Percentiles rank a stretch among this genome's conserved stretches.
phyloP scores from a whole-genome alignment of 2,888 invertebrate species.

The Zelleria hepariella region DNA sequence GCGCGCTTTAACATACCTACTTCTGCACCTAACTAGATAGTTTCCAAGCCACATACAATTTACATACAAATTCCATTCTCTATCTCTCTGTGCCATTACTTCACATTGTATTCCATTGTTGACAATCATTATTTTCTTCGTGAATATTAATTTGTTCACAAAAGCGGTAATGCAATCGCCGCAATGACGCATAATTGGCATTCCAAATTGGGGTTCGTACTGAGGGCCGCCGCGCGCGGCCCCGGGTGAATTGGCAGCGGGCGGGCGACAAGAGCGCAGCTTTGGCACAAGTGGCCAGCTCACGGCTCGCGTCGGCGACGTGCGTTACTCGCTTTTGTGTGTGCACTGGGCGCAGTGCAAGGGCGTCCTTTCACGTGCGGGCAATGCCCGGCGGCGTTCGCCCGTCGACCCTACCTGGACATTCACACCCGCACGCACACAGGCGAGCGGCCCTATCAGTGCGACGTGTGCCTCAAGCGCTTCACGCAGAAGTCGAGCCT shows the following conservation, averaged over 20 bases:
- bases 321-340: conserved; percentile 73
- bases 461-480: conserved; percentile 82
- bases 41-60: conserved; percentile 29
- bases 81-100: conserved; percentile 15
- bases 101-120: background rate
- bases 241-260: conserved; percentile 39
- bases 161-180: conserved; percentile 73
- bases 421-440: conserved; percentile 70
- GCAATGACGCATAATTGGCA: conserved; percentile 52
- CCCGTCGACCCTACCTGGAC: conserved; percentile 65
- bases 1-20: conserved; percentile 56
- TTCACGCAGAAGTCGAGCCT: conserved; percentile 87
- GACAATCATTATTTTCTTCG: conserved; percentile 52
- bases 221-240: conserved; percentile 14
- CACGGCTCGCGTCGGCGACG: conserved; percentile 57
- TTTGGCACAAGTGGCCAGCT: conserved; percentile 16
- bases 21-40: conserved; percentile 40
- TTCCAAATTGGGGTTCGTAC: conserved; percentile 40
- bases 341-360: conserved; percentile 70
- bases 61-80: conserved; percentile 12
- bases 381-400: conserved; percentile 63
- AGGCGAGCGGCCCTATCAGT: conserved; percentile 77
- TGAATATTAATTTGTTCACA: conserved; percentile 68
- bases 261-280: conserved; percentile 28
- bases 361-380: conserved; percentile 60